Percentiles rank a stretch among this genome's conserved stretches.
Evolutionary conservation across 2,113 vertebrate species (phyloP).

Genomic region (Orcinus orca): DNA sequence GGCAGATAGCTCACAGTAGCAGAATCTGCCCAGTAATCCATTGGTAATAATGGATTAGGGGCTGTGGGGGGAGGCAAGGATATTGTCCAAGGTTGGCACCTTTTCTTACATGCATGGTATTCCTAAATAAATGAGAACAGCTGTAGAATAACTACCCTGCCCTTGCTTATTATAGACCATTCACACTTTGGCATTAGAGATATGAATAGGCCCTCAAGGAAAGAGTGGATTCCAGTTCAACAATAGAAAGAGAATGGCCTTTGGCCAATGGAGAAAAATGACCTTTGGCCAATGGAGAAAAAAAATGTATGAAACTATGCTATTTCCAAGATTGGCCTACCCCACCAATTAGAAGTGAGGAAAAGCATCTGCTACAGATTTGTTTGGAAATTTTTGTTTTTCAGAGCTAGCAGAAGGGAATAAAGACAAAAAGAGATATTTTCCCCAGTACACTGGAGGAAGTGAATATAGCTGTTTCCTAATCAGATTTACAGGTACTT

Average conservation of each 20-base stretch:
- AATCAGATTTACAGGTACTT: neutral
- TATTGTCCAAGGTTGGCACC: neutral
- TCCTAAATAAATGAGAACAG: constrained; percentile 8
- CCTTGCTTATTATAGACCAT: constrained; percentile 35
- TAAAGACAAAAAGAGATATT: constrained; percentile 1
- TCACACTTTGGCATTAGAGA: constrained; percentile 5
- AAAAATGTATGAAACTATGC: neutral
- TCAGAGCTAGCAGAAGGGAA: neutral
- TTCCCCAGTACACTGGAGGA: neutral
- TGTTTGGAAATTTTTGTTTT: neutral
- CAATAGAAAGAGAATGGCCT: neutral
- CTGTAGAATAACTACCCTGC: neutral
- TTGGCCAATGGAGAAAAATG: neutral
- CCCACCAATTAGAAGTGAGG: neutral
- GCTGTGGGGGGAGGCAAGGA: neutral
- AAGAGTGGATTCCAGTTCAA: constrained; percentile 32
- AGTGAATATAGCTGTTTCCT: neutral
- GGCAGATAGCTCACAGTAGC: neutral
- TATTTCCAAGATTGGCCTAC: neutral
- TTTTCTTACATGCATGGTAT: neutral
- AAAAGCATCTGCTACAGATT: neutral
- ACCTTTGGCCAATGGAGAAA: neutral
- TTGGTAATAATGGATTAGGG: neutral
- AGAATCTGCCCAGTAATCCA: neutral
- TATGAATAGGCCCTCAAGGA: constrained; percentile 21